These are phyloP conservation scores for Cheirogaleus medius DNA, from an alignment of 2,113 vertebrate species.

Conservation along the genomic window DNA sequence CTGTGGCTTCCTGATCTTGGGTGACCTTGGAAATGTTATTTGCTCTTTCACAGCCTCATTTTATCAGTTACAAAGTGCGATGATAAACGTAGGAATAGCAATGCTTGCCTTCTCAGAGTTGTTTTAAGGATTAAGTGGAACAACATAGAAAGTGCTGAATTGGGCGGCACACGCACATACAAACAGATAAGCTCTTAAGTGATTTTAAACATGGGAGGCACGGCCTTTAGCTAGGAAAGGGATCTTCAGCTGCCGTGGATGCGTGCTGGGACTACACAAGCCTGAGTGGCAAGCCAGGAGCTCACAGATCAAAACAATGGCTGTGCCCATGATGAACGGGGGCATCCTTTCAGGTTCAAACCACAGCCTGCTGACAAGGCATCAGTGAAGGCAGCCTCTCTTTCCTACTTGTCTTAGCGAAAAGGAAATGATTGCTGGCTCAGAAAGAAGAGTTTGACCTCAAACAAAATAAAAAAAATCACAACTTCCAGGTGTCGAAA, in stretches of 20 bases:
- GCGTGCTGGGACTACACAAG: background rate
- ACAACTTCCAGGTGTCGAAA: background rate
- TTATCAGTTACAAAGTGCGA: background rate
- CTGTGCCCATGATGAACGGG: background rate
- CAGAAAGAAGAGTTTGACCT: constrained; percentile 12
- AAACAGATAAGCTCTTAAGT: background rate
- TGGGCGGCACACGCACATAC: background rate
- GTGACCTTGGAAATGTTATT: background rate
- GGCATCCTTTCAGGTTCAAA: background rate
- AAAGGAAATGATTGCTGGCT: background rate
- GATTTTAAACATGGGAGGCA: background rate
- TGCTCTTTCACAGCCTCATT: background rate
- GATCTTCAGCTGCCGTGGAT: background rate
- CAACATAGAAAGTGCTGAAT: background rate
- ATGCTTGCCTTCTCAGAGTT: background rate
- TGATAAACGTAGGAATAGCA: background rate
- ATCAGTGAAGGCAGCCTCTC: background rate
- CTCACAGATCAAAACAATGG: background rate
- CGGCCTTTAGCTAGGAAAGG: background rate
- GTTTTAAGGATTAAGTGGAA: background rate
- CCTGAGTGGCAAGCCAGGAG: background rate
- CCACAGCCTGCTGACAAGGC: background rate
- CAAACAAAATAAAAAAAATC: background rate
- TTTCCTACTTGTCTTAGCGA: background rate
- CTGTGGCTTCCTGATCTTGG: background rate